Evolutionary conservation across 2,797 vertebrate species (phyloP), one percentile per base, ranked within the genome.

Genomic region (Brachyalestes nurse): DNA sequence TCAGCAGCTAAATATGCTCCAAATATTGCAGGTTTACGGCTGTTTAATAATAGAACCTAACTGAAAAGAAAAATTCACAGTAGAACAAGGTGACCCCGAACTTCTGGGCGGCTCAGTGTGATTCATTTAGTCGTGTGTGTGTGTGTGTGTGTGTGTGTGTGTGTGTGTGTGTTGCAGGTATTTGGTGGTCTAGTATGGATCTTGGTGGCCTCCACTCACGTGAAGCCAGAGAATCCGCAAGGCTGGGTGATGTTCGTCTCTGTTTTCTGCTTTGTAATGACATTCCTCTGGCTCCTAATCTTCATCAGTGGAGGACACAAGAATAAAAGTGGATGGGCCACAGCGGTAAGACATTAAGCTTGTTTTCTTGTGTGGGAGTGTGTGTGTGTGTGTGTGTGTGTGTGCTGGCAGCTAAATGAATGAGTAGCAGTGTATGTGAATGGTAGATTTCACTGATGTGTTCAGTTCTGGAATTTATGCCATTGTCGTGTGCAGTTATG

Each of bases 111-210:
- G 42, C 42, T 42, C 47, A 49, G 47, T 49, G 47, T 49, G 47
- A 12, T 12, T 49, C 8, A 8, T 49, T 6, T 9, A 42, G 6
- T 42, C 5, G 42, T 42, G 5, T 71, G 6, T 49, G 66, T 73
- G 38, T 40, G 42, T 53, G 25, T 69, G 71, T 53, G 25, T 67
- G 71, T 51, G 40, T 42, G 4, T 71, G 6, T 47, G 1, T 62
- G 2, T 55, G 66, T 73, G 38, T 40, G 42, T 53, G 25, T 69
- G 71, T 53, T 75, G 49, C 84, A 95, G 93, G 85, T 94, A 57
- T 95, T 96, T 4, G 97, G 97, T 1, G 96, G 97, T 40, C 90
- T 98, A 25, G 96, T 98, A 17, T 98, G 97, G 97, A 97, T 95
- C 76, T 93, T 98, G 81, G 90, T 98, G 47, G 94, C 96, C 0